Conservation (phyloP, 2,113 vertebrate genomes). For the Dipodomys ordii region DNA sequence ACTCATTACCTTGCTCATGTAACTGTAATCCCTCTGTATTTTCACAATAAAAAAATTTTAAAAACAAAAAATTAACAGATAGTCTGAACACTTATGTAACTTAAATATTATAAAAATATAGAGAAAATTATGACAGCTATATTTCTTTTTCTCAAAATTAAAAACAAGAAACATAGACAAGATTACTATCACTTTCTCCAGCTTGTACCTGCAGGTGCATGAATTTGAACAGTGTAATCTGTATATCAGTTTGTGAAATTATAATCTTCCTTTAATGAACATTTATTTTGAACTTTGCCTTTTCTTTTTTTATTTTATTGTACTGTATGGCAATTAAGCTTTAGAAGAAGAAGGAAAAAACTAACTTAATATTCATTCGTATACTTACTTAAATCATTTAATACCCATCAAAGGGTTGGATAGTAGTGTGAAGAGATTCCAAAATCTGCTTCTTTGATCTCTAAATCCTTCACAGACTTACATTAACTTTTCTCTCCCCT, state of each 20-base stretch:
- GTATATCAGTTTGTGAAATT: background rate
- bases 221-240: background rate
- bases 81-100: background rate
- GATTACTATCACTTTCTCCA: background rate
- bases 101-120: constrained; percentile 25
- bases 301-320: background rate
- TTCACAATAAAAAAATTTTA: background rate
- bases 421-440: background rate
- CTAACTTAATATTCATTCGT: background rate
- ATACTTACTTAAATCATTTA: constrained; percentile 14
- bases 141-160: background rate
- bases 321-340: background rate
- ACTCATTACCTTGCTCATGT: too few species aligned
- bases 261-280: background rate
- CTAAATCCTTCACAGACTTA: constrained; percentile 58
- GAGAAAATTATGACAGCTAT: background rate
- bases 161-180: background rate
- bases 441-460: constrained; percentile 45
- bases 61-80: background rate
- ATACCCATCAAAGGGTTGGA: background rate
- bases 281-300: background rate
- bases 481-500: constrained; percentile 58
- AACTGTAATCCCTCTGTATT: too few species aligned
- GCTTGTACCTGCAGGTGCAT: too few species aligned
- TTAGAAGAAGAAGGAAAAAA: background rate